Evolutionary conservation across 2,888 invertebrate species (phyloP), one percentile per base, ranked within the genome.

Genomic region (Thymelicus sylvestris): DNA sequence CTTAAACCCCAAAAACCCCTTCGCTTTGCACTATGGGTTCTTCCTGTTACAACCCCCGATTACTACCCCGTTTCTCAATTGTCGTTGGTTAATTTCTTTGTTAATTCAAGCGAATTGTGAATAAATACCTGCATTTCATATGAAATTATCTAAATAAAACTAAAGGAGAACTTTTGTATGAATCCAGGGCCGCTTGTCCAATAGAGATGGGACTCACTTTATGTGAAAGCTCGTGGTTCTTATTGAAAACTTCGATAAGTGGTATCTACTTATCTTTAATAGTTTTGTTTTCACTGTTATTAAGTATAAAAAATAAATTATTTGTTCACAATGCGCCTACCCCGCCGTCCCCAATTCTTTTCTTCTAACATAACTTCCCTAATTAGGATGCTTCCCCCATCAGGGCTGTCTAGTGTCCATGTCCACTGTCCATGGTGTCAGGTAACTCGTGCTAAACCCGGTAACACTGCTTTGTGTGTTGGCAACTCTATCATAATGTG

Each of bases 381-480:
- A 0, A 62, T 65, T 65, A 75, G 74, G 74, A 63, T 44, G 74
- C 74, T 71, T 74, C 59, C 69, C 67, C 73, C 74, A 59, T 60
- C 61, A 50, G 80, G 78, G 75, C 75, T 78, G 77, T 31, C 31
- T 31, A 31, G 31, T 31, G 31, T 3, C 24, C 24, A 24, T 24
- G 24, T 24, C 31, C 31, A 31, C 0, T 31, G 31, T 75, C 73
- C 68, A 71, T 76, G 82, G 80, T 80, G 77, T 76, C 74, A 75
- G 80, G 77, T 76, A 31, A 24, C 41, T 41, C 50, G 77, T 76
- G 80, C 82, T 82, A 81, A 79, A 73, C 74, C 76, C 77, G 80
- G 80, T 79, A 80, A 77, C 76, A 76, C 24, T 62, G 82, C 83
- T 83, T 82, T 83, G 61, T 79, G 75, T 83, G 81, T 83, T 67